Conservation (phyloP, 2,113 vertebrate genomes). For the Glaucidium brasilianum region DNA sequence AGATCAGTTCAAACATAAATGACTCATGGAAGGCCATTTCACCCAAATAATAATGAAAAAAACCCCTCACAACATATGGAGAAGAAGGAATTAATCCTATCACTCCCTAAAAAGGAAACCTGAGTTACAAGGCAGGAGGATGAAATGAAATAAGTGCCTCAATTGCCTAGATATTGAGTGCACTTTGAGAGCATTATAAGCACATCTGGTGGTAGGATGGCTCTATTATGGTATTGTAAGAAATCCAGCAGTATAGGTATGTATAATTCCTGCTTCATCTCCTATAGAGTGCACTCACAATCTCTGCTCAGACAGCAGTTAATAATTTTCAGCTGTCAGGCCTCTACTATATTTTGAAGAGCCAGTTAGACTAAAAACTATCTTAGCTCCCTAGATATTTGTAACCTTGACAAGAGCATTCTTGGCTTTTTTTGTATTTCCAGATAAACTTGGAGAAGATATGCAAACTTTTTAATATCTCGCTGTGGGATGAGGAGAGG, state of each 20-base stretch:
- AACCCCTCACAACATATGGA: not conserved
- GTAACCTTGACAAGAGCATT: constrained; percentile 45
- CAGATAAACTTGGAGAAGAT: constrained; percentile 47
- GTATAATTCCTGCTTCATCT: constrained; percentile 1
- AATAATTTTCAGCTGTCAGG: constrained; percentile 48
- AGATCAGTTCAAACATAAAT: constrained; percentile 42
- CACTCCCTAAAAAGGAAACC: not conserved
- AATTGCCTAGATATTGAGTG: constrained; percentile 2
- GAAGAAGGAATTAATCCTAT: not conserved
- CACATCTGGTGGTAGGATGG: constrained; percentile 14
- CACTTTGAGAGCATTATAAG: constrained; percentile 35
- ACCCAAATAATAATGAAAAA: not conserved
- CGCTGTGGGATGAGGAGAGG: constrained; percentile 35
- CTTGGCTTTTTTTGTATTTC: constrained; percentile 49
- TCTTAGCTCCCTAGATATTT: constrained; percentile 37
- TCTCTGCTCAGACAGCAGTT: constrained; percentile 34
- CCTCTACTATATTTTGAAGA: constrained; percentile 16
- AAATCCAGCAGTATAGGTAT: constrained; percentile 37
- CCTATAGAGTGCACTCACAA: not conserved
- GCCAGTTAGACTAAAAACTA: constrained; percentile 32
- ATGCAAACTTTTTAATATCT: constrained; percentile 56
- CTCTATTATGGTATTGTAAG: constrained; percentile 30
- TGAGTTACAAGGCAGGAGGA: not conserved
- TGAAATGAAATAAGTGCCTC: constrained; percentile 43
- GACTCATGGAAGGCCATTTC: constrained; percentile 18